phyloP scores from a whole-genome alignment of 2,113 vertebrate species.

The Erpornis zantholeuca region DNA sequence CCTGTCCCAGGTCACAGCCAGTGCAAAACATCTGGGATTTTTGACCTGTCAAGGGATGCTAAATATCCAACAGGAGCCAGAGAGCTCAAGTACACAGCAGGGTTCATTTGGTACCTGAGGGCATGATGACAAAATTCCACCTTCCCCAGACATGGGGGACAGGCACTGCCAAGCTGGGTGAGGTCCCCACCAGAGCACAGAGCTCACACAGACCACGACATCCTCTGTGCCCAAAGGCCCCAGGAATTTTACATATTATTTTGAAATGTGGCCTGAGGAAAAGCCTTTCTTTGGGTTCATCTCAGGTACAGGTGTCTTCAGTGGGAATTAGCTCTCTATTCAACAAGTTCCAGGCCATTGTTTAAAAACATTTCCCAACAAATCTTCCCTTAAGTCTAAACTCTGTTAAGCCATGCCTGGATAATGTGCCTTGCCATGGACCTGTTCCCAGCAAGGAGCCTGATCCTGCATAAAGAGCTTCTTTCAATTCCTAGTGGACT shows the following conservation, averaged over 20 bases:
- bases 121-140: rapidly evolving
- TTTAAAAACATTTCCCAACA: background rate
- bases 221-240: background rate
- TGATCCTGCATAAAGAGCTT: background rate
- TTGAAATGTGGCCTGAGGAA: background rate
- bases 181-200: background rate
- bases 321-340: background rate
- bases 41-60: background rate
- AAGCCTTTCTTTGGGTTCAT: background rate
- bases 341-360: rapidly evolving
- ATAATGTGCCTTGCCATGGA: background rate
- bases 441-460: background rate
- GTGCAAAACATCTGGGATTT: background rate
- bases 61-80: background rate
- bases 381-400: background rate
- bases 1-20: background rate
- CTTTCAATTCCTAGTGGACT: background rate
- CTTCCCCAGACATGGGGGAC: rapidly evolving
- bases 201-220: background rate
- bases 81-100: background rate
- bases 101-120: background rate
- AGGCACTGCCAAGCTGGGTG: background rate
- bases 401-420: background rate
- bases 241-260: background rate
- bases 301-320: background rate